These are phyloP conservation scores for Rotaria socialis DNA, from an alignment of 2,888 invertebrate genomes.

Conservation along the genomic window DNA sequence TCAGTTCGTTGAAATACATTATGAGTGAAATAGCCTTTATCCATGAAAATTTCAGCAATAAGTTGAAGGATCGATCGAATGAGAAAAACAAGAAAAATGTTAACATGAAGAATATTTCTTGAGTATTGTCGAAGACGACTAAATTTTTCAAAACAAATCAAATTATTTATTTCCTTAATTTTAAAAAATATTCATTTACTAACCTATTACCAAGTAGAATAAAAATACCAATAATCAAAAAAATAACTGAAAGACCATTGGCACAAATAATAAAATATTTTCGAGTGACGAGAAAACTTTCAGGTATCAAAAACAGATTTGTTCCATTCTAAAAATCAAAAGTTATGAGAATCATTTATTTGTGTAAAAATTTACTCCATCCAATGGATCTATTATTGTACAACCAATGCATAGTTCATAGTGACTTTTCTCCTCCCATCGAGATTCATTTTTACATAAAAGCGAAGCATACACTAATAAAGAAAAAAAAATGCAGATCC, in stretches of 20 bases:
- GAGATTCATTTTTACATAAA: constrained; percentile 31
- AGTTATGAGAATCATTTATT: not conserved
- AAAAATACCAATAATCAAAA: not conserved
- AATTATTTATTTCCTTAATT: too few species aligned
- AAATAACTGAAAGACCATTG: not conserved
- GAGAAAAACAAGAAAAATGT: constrained; percentile 27
- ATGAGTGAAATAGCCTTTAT: constrained; percentile 4
- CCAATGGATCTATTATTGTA: not conserved
- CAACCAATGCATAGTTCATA: constrained; percentile 37
- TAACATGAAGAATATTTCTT: constrained; percentile 16
- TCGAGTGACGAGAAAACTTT: not conserved
- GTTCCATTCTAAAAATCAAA: not conserved
- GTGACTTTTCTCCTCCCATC: not conserved
- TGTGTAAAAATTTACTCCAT: not conserved
- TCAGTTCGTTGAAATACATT: constrained; percentile 18
- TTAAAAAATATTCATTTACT: not conserved
- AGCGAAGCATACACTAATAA: not conserved
- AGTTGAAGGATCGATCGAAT: constrained; percentile 5
- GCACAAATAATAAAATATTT: not conserved
- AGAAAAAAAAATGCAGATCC: not conserved
- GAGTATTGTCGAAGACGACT: constrained; percentile 17
- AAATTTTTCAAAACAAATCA: not conserved
- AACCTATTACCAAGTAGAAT: constrained; percentile 27
- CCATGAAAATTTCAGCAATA: constrained; percentile 16
- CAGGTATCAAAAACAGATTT: not conserved